Evolutionary conservation across 1,140 invertebrate species (phyloP).

Genomic region (Lasioglossum baleicum): DNA sequence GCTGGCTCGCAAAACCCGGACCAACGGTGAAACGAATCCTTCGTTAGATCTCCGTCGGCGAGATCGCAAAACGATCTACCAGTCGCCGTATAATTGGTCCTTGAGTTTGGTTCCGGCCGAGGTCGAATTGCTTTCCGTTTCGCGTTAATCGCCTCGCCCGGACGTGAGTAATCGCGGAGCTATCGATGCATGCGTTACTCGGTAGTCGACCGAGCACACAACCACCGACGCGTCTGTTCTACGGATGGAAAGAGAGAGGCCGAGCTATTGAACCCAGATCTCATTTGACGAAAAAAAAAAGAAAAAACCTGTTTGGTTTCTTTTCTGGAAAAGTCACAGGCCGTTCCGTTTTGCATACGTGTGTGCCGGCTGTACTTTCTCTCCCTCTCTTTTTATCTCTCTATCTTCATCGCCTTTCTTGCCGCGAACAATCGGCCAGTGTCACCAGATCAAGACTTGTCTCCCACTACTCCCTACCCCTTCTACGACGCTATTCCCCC

Average conservation of each 20-base stretch:
- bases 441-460: no score
- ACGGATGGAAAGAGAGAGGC: conserved; percentile 50
- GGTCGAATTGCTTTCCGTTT: conserved; percentile 62
- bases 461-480: no score
- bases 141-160: conserved; percentile 46
- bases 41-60: conserved; percentile 35
- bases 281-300: conserved; percentile 39
- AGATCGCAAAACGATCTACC: conserved; percentile 47
- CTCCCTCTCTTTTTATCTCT: background rate
- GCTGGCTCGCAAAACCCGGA: background rate
- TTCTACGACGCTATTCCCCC: no score
- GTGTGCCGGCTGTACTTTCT: background rate
- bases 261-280: conserved; percentile 54
- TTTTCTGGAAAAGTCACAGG: conserved; percentile 36
- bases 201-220: conserved; percentile 13
- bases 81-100: conserved; percentile 53
- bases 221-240: conserved; percentile 3
- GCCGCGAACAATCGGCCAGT: background rate
- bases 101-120: conserved; percentile 57
- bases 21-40: conserved; percentile 28
- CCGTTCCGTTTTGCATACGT: background rate
- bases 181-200: conserved; percentile 48
- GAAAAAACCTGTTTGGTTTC: conserved; percentile 16
- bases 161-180: conserved; percentile 52
- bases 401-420: background rate